A percentile compares a stretch with the other conserved stretches of the same genome.
phyloP scores from a whole-genome alignment of 2,113 vertebrate species.

The Solea senegalensis region DNA sequence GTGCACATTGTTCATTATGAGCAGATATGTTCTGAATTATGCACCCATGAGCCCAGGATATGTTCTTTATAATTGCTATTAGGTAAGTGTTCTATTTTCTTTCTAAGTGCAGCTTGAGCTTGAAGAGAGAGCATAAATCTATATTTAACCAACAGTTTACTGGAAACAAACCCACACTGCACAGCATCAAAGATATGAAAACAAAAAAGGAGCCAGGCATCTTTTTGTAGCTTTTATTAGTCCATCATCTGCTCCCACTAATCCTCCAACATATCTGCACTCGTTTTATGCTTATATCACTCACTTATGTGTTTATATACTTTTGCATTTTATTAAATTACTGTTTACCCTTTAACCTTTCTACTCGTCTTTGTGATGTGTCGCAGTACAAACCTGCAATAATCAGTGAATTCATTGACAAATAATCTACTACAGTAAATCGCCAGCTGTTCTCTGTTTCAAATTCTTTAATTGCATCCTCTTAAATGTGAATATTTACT shows the following conservation, averaged over 20 bases:
- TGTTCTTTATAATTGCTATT: constrained; percentile 45
- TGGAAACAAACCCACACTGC: constrained; percentile 41
- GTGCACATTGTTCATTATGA: constrained; percentile 12
- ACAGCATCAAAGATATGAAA: constrained; percentile 21
- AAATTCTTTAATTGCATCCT: too few relatives aligned
- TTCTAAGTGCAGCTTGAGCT: constrained; percentile 36
- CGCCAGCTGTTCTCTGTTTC: too few relatives aligned
- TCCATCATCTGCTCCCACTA: neutral
- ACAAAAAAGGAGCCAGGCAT: constrained; percentile 19
- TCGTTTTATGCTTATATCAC: neutral
- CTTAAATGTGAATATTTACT: too few relatives aligned
- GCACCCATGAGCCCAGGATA: constrained; percentile 24
- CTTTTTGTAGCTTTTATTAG: constrained; percentile 20
- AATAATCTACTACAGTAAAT: too few relatives aligned
- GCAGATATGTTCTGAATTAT: constrained; percentile 45
- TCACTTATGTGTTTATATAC: too few relatives aligned
- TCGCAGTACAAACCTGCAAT: too few relatives aligned
- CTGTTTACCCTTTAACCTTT: too few relatives aligned
- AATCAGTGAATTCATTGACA: too few relatives aligned
- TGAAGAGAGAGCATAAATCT: constrained; percentile 49
- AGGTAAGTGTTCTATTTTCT: constrained; percentile 4
- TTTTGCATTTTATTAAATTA: too few relatives aligned
- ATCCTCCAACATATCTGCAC: neutral
- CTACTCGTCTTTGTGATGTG: too few relatives aligned
- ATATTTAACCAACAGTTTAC: constrained; percentile 66